Base-by-base conservation (phyloP, 2,797 vertebrate genomes). In the Erethizon dorsatum region DNA sequence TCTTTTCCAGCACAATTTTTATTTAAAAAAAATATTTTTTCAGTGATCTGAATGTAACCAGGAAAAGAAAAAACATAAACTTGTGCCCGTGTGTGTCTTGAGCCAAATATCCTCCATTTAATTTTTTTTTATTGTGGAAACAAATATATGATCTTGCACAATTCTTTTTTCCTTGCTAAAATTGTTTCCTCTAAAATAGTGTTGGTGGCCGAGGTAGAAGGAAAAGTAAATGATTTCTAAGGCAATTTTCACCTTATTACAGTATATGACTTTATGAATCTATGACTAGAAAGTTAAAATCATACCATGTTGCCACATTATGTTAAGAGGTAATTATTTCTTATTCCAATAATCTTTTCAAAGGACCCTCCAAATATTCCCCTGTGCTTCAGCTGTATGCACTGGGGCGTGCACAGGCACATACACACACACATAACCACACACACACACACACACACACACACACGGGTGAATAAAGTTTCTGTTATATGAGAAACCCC, bases 301-400 rank as follows among this genome's bases (percentile, higher is more conserved):
- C 61, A 73, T 59, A 90, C 24, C 31, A 69, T 88, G n/a, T 75
- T 91, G 54, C 61, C n/a, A 37, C 6, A 45, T 80, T 92, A 59
- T 63, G 8, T 80, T 84, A 71, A 26, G 26, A 69, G 54, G 90
- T 83, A 77, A 50, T 5, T 18, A 8, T 59, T 97, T 95, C 26
- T 94, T 87, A 59, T 86, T n/a, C n/a, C 86, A 56, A n/a, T 77
- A 54, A 45, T 85, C 5, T 92, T 88, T 78, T 94, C 45, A 88
- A 65, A 69, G 82, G n/a, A 86, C 0, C 5, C 31, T 83, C 20
- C 17, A 88, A 6, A 87, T 90, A 79, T 20, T 6, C 52, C 28
- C 63, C 15, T 93, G 52, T 4, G 67, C 47, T 83, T 94, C 22
- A 84, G 22, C 22, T 71, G 13, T 47, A 31, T 24, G 26, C 22